Percentiles rank a stretch among this genome's conserved stretches.
Conservation (phyloP, 2,113 vertebrate species). For the Aramus guarauna region DNA sequence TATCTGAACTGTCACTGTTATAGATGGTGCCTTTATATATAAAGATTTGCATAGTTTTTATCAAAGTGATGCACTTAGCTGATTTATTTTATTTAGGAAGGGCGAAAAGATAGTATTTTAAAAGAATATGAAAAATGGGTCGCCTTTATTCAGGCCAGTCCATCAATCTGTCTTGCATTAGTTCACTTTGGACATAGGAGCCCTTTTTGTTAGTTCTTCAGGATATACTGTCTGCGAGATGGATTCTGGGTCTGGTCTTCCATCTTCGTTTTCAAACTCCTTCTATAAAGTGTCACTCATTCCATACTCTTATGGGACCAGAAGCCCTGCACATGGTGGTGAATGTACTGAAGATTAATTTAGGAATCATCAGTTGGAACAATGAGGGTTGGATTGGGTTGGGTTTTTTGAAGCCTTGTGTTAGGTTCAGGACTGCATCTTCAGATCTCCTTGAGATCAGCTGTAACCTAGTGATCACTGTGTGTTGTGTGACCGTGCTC, state of each 20-base stretch:
- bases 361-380: neutral
- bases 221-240: neutral
- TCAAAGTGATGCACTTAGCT: slow-evolving; percentile 65
- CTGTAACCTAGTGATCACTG: rapidly evolving
- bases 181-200: neutral
- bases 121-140: slow-evolving; percentile 55
- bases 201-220: neutral
- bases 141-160: neutral
- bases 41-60: slow-evolving; percentile 72
- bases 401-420: rapidly evolving
- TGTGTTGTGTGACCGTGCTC: neutral
- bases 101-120: slow-evolving; percentile 22
- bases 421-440: neutral
- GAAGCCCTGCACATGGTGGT: neutral
- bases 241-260: neutral
- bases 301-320: too few species aligned
- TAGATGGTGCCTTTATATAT: slow-evolving; percentile 70
- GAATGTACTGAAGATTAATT: neutral
- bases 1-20: slow-evolving; percentile 76
- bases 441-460: neutral
- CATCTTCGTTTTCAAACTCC: neutral
- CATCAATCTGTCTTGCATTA: neutral
- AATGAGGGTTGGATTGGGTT: neutral
- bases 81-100: slow-evolving; percentile 60
- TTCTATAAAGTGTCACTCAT: neutral